Conservation (phyloP, 2,797 vertebrate genomes). For the Rhinoraja longicauda region DNA sequence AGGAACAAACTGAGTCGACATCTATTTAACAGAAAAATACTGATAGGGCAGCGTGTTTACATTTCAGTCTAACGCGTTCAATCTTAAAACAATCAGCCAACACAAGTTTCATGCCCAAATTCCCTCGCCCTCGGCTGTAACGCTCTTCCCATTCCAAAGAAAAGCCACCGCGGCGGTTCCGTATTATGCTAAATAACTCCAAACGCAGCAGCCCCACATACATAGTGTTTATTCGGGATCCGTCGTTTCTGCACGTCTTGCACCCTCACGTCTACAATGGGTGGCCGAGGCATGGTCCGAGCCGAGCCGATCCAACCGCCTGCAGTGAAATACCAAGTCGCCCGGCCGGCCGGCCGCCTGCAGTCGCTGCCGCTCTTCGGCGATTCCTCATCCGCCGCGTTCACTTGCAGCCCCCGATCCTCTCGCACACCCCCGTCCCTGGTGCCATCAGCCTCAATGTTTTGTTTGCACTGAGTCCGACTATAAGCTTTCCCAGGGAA, state of each 20-base stretch:
- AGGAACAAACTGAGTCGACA: too few species aligned
- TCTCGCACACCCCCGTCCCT: neutral
- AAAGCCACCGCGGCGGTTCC: neutral
- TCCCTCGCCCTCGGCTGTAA: neutral
- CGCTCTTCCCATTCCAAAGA: neutral
- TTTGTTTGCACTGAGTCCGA: neutral
- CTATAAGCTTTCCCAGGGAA: constrained; percentile 34
- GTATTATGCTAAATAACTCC: neutral
- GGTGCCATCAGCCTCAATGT: constrained; percentile 1
- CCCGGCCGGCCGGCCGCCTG: neutral
- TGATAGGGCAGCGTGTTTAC: too few species aligned
- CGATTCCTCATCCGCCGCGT: constrained; percentile 14
- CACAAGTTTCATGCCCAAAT: neutral
- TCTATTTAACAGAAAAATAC: too few species aligned
- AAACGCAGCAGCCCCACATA: constrained; percentile 50
- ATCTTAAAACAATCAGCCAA: neutral
- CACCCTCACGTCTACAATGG: constrained; percentile 68
- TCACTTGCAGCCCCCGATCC: neutral
- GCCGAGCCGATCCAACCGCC: constrained; percentile 40
- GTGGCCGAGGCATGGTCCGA: constrained; percentile 60
- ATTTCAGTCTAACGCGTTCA: neutral
- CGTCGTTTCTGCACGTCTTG: constrained; percentile 71
- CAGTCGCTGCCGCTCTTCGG: neutral
- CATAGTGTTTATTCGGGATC: constrained; percentile 70
- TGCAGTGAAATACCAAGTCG: neutral